These are phyloP conservation scores for Prinia subflava DNA, from an alignment of 2,113 vertebrate species.

Conservation along the genomic window DNA sequence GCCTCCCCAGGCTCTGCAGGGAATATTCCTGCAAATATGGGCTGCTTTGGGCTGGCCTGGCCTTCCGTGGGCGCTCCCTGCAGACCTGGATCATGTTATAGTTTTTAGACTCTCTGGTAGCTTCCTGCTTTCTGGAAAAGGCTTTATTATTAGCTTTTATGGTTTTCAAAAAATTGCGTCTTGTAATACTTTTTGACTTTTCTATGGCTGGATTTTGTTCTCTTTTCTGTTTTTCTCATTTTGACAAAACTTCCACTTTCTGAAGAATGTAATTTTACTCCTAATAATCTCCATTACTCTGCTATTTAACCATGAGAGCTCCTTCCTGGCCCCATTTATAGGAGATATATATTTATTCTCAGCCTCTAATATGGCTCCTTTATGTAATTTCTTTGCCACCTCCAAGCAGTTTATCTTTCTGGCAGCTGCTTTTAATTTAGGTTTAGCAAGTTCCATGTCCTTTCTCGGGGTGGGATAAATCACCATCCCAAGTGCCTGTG, in stretches of 20 bases:
- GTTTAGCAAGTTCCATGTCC: not conserved
- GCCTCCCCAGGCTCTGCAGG: not conserved
- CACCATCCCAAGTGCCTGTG: not conserved
- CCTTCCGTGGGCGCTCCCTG: not conserved
- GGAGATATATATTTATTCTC: not conserved
- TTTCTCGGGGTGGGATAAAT: not conserved
- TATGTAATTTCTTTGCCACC: not conserved
- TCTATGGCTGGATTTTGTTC: not conserved
- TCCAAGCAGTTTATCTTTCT: slow-evolving; percentile 25
- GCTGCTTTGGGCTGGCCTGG: not conserved
- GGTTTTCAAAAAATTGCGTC: not conserved
- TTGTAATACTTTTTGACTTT: not conserved
- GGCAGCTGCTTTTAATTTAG: not conserved
- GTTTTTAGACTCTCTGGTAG: not conserved
- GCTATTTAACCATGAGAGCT: not conserved
- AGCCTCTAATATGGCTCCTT: not conserved
- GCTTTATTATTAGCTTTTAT: not conserved
- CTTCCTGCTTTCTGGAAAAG: not conserved
- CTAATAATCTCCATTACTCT: not conserved
- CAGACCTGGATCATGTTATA: not conserved
- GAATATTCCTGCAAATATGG: not conserved
- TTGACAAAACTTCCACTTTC: not conserved
- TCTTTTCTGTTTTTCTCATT: not conserved
- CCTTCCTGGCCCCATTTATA: not conserved
- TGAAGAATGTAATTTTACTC: not conserved